These are phyloP conservation scores for Cerastis leucographa DNA, from an alignment of 2,888 invertebrate species.

Conservation along the genomic window DNA sequence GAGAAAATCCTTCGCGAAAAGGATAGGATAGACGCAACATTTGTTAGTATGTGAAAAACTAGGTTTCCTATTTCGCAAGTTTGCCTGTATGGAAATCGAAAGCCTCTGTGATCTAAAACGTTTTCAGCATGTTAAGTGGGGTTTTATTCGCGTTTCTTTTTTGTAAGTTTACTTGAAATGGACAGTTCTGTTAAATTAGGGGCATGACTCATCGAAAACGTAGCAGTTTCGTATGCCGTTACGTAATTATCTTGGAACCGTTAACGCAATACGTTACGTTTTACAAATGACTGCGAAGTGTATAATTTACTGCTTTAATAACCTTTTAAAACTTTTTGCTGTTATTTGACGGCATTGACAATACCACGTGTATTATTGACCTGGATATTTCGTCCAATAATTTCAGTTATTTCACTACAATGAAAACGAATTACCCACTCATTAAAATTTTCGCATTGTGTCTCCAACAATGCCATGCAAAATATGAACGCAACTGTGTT, in stretches of 20 bases:
- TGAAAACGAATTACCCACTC: neutral
- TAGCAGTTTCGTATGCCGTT: constrained; percentile 54
- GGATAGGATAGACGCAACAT: constrained; percentile 18
- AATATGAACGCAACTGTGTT: constrained; percentile 7
- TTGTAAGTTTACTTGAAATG: constrained; percentile 43
- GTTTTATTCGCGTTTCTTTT: constrained; percentile 26
- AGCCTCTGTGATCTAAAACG: constrained; percentile 29
- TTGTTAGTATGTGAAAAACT: constrained; percentile 22
- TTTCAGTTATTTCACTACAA: constrained; percentile 18
- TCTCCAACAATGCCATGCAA: constrained; percentile 16
- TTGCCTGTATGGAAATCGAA: constrained; percentile 47
- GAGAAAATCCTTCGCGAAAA: constrained; percentile 41
- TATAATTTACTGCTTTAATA: constrained; percentile 53
- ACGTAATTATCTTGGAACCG: constrained; percentile 57
- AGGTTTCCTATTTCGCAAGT: constrained; percentile 33
- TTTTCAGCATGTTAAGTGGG: constrained; percentile 42
- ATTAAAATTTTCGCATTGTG: constrained; percentile 20
- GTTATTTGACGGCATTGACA: constrained; percentile 29
- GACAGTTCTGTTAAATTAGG: constrained; percentile 59
- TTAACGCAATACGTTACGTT: constrained; percentile 56
- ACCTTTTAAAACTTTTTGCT: constrained; percentile 39
- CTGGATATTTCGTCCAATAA: constrained; percentile 38
- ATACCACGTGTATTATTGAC: constrained; percentile 36
- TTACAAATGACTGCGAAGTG: constrained; percentile 52
- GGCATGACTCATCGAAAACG: constrained; percentile 57